phyloP scores from a whole-genome alignment of 2,797 vertebrate genomes.

The Cirrhinus molitorella region DNA sequence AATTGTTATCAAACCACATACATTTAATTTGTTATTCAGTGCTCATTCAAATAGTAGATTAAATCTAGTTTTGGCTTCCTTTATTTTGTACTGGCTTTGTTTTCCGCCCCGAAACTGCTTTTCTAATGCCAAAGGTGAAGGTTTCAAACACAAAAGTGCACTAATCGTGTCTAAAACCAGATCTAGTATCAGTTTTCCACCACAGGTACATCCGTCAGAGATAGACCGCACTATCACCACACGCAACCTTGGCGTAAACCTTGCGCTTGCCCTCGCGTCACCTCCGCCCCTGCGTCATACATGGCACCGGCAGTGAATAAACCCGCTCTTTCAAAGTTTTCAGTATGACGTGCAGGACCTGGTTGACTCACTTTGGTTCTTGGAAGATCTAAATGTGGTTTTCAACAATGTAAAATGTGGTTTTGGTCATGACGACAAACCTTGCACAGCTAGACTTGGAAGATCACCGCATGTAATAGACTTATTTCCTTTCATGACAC shows the following conservation, averaged over 20 bases:
- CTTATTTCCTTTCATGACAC: neutral
- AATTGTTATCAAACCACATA: neutral
- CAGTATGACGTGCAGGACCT: neutral
- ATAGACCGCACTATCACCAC: constrained; percentile 23
- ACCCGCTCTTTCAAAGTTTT: neutral
- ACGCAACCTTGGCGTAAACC: constrained; percentile 6
- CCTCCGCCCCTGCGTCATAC: neutral
- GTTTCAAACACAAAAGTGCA: neutral
- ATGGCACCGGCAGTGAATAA: neutral
- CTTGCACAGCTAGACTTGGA: neutral
- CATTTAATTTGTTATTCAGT: neutral
- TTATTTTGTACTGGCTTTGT: neutral
- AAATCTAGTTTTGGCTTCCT: neutral
- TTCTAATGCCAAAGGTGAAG: constrained; percentile 1
- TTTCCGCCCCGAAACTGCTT: neutral
- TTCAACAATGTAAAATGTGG: constrained; percentile 17
- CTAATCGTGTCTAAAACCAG: constrained; percentile 16
- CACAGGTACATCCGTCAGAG: constrained; percentile 36
- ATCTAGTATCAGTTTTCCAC: constrained; percentile 29
- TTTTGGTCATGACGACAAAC: constrained; percentile 23
- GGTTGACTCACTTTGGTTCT: neutral
- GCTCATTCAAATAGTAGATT: neutral
- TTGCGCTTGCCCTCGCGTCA: neutral
- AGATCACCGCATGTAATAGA: neutral
- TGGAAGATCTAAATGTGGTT: constrained; percentile 38